A percentile compares a stretch with the other conserved stretches of the same genome.
Evolutionary conservation across 2,797 vertebrate species (phyloP).

Genomic region (Arctocebus calabarensis): DNA sequence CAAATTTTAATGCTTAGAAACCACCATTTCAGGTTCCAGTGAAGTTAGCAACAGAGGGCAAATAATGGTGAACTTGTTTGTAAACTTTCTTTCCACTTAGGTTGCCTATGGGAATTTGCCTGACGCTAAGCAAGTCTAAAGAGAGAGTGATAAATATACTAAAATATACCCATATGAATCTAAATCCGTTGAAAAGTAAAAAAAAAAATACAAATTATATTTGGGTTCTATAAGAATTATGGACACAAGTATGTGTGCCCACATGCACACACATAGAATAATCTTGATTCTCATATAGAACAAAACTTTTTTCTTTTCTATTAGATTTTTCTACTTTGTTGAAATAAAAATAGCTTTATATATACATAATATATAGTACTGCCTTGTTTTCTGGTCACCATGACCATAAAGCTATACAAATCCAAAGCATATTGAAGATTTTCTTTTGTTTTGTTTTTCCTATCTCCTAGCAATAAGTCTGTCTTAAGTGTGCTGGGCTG

Average conservation of each 20-base stretch:
- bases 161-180: background rate
- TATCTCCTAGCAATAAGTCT: background rate
- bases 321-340: background rate
- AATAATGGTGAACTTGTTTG: background rate
- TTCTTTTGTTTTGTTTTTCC: background rate
- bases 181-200: background rate
- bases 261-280: too few relatives aligned
- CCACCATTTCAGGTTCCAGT: background rate
- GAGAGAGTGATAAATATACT: background rate
- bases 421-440: background rate
- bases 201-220: background rate
- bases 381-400: background rate
- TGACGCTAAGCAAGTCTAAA: background rate
- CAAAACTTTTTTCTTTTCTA: background rate
- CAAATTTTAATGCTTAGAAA: background rate
- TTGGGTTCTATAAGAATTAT: background rate
- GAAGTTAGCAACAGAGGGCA: background rate
- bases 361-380: background rate
- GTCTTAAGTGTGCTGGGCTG: background rate
- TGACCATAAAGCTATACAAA: background rate
- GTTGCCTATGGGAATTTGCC: background rate
- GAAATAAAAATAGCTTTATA: background rate
- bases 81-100: background rate
- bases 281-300: background rate
- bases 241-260: background rate